Evolutionary conservation across 2,888 invertebrate species (phyloP).

Genomic region (Stenoptilia bipunctidactyla): DNA sequence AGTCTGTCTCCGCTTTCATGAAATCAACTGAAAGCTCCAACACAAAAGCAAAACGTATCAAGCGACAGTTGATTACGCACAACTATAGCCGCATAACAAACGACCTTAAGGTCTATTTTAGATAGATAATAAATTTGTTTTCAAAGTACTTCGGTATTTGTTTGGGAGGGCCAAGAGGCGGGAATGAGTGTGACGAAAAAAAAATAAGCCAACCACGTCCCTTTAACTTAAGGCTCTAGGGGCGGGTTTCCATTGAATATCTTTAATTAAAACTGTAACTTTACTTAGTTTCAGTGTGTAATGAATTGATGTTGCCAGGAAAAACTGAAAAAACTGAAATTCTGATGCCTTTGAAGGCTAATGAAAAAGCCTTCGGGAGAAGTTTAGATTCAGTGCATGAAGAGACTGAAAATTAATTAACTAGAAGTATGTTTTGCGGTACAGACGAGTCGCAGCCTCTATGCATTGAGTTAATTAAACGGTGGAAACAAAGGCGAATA

Average conservation of each 20-base stretch:
- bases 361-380: constrained; percentile 16
- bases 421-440: constrained; percentile 22
- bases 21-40: constrained; percentile 57
- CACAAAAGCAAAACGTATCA: constrained; percentile 27
- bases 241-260: constrained; percentile 62
- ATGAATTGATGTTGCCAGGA: constrained; percentile 36
- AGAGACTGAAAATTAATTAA: constrained; percentile 30
- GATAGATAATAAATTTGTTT: constrained; percentile 36
- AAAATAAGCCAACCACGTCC: constrained; percentile 71
- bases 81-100: not conserved
- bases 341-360: constrained; percentile 20
- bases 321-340: constrained; percentile 22
- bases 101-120: constrained; percentile 13
- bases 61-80: constrained; percentile 10
- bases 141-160: constrained; percentile 64
- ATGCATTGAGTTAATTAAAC: constrained; percentile 1
- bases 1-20: constrained; percentile 59
- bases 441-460: constrained; percentile 19
- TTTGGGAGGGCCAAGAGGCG: constrained; percentile 70
- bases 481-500: too few relatives aligned
- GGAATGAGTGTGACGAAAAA: constrained; percentile 68
- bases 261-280: constrained; percentile 67
- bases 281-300: constrained; percentile 38
- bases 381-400: constrained; percentile 20
- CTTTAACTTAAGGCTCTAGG: constrained; percentile 63